These are phyloP conservation scores for Agrochola macilenta DNA, from an alignment of 2,888 invertebrate species.

Conservation along the genomic window DNA sequence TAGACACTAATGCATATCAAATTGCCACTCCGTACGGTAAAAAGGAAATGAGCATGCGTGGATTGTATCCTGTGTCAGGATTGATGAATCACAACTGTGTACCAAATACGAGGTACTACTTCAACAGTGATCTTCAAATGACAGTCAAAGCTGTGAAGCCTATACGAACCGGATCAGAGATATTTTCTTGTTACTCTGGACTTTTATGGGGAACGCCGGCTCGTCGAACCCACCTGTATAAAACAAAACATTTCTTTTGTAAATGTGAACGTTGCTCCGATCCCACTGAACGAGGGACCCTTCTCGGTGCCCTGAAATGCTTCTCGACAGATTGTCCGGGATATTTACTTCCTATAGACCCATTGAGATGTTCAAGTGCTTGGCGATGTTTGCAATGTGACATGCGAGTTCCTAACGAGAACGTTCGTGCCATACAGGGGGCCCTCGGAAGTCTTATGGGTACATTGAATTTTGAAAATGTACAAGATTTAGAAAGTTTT, in stretches of 20 bases:
- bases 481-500: constrained; percentile 90
- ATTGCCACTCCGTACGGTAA: constrained; percentile 86
- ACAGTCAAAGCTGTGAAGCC: constrained; percentile 90
- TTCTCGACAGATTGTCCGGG: constrained; percentile 89
- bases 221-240: constrained; percentile 91
- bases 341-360: constrained; percentile 90
- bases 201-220: constrained; percentile 92
- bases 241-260: constrained; percentile 93
- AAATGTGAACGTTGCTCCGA: constrained; percentile 92
- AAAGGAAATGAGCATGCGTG: constrained; percentile 90
- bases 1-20: constrained; percentile 93
- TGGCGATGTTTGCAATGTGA: constrained; percentile 92
- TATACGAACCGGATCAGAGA: constrained; percentile 91
- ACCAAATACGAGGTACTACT: constrained; percentile 92
- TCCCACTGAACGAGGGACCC: constrained; percentile 92
- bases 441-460: constrained; percentile 90
- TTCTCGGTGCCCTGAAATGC: constrained; percentile 91
- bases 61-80: constrained; percentile 92
- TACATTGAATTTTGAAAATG: constrained; percentile 86
- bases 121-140: constrained; percentile 90
- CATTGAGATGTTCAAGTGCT: constrained; percentile 85
- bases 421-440: constrained; percentile 87
- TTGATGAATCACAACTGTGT: constrained; percentile 93
- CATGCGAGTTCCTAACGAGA: constrained; percentile 85
- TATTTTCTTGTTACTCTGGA: constrained; percentile 92